Evolutionary conservation across 2,113 vertebrate genomes (phyloP).

Genomic region (Microtus pennsylvanicus): DNA sequence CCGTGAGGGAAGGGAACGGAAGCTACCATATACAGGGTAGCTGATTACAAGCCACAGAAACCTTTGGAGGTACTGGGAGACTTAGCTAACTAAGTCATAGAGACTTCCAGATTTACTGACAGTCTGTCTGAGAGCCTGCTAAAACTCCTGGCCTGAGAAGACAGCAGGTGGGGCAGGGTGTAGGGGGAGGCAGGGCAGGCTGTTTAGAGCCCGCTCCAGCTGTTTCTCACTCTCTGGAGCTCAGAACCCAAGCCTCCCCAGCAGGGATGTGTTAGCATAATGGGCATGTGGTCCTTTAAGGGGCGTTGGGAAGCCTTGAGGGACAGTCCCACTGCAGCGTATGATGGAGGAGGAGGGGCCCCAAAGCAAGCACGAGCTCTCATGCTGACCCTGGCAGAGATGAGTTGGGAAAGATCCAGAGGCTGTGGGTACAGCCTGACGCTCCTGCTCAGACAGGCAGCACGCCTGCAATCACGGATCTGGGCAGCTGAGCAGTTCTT

Average conservation of each 20-base stretch:
- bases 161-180: too few relatives aligned
- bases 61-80: neutral
- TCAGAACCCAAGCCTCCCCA: neutral
- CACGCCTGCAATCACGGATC: too few relatives aligned
- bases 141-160: neutral
- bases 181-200: too few relatives aligned
- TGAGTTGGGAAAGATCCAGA: neutral
- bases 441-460: neutral
- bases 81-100: neutral
- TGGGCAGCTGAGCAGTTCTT: neutral
- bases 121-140: neutral
- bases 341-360: neutral
- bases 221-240: neutral
- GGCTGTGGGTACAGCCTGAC: neutral
- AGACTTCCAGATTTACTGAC: neutral
- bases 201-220: neutral
- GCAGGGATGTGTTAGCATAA: neutral
- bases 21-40: fast-evolving
- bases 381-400: neutral
- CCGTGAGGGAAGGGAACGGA: fast-evolving
- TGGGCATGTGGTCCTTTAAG: neutral
- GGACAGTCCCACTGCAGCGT: too few relatives aligned
- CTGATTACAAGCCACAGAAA: neutral
- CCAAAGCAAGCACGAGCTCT: neutral
- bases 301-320: neutral